phyloP scores from a whole-genome alignment of 2,888 invertebrate species.

The Epicampocera succincta region DNA sequence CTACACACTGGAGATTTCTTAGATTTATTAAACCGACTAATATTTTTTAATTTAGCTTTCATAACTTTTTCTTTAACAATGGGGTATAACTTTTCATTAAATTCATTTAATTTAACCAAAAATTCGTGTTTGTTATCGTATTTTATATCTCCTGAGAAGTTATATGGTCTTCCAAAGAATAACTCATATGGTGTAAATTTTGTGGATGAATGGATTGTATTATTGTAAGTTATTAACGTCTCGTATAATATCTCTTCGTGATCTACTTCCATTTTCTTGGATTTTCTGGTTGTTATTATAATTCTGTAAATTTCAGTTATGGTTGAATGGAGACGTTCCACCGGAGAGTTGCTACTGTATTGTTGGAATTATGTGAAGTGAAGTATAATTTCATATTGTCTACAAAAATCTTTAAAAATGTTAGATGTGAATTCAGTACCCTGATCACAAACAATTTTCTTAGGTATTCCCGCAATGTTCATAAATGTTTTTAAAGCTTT shows the following conservation, averaged over 20 bases:
- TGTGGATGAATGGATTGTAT: conserved; percentile 30
- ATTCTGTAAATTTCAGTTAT: conserved; percentile 3
- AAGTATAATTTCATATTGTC: background rate
- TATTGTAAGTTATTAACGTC: conserved; percentile 22
- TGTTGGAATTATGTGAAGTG: conserved; percentile 60
- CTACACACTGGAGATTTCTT: conserved; percentile 9
- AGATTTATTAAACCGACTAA: background rate
- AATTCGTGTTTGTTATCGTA: background rate
- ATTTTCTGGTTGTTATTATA: too few relatives aligned
- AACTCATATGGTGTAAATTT: background rate
- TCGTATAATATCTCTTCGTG: conserved; percentile 25
- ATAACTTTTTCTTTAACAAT: conserved; percentile 1
- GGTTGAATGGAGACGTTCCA: conserved; percentile 40
- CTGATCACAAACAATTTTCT: too few relatives aligned
- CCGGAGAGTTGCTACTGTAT: conserved; percentile 37
- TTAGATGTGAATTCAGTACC: too few relatives aligned
- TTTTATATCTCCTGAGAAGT: background rate
- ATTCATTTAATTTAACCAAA: background rate
- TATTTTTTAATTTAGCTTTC: background rate
- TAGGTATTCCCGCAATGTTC: too few relatives aligned
- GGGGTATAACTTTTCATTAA: conserved; percentile 9
- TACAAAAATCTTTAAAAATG: too few relatives aligned
- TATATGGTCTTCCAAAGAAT: background rate
- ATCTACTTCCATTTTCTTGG: background rate
- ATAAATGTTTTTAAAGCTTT: conserved; percentile 51